Base-by-base conservation (phyloP, 1,140 invertebrate genomes). In the Papilio xuthus region DNA sequence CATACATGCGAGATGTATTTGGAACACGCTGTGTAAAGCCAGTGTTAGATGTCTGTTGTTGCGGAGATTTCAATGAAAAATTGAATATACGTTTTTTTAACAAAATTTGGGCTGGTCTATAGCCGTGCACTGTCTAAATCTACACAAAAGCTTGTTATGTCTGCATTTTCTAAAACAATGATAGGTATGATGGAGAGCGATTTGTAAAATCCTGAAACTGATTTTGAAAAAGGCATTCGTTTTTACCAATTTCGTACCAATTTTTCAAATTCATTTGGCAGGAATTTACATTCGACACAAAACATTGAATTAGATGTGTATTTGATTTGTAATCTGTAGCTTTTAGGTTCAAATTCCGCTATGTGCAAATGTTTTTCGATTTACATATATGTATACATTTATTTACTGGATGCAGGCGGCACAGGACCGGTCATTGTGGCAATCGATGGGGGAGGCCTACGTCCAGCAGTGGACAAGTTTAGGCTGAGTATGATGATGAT, bases 151-250 rank as follows among this genome's bases (percentile, higher is more conserved):
- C 50, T 53, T 53, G 50, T 53, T 53, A 20, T 53, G 50, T 53
- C 50, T 53, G 50, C 18, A 8, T 53, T 53, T n/a, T 53, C 50
- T 53, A 53, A 53, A 53, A 53, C 50, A 53, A 53, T 53, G 50
- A 53, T 4, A 53, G 18, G 18, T n/a, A 53, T 20, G 50, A 3
- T 53, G 6, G 50, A 53, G 15, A 18, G 47, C 3, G 13, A 13
- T 53, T n/a, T n/a, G 7, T 4, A 53, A 53, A 53, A 20, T 53
- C 4, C 18, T 53, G 50, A 53, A 53, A 20, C 6, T 53, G 42
- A 44, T 44, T 44, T 10, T 44, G 42, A 44, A 13, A 44, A 44
- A 13, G n/a, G n/a, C n/a, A n/a, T n/a, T 7, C 32, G 0, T 44
- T 44, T 44, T 44, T 12, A 1, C 3, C 42, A 13, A 44, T 13